Conservation (phyloP, 2,888 invertebrate species). For the Atethmia centrago region DNA sequence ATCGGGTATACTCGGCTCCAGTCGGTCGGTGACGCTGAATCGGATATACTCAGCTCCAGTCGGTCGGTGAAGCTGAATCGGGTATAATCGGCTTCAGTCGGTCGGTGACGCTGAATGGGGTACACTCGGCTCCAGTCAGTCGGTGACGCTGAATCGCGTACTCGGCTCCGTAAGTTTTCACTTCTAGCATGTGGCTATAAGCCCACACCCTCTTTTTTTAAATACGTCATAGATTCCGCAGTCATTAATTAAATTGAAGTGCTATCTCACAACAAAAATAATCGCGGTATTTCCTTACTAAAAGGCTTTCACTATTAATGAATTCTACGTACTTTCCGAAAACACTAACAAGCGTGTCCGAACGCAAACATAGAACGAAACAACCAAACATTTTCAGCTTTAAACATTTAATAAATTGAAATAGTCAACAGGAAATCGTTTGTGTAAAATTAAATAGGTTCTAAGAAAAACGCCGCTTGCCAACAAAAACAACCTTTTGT, state of each 20-base stretch:
- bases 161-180: background rate
- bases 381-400: constrained; percentile 21
- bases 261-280: background rate
- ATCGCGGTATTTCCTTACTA: background rate
- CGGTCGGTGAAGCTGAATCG: background rate
- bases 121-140: background rate
- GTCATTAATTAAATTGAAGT: background rate
- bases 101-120: background rate
- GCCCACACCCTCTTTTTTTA: background rate
- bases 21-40: background rate
- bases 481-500: constrained; percentile 73
- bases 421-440: constrained; percentile 46
- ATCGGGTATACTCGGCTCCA: background rate
- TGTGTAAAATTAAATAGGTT: constrained; percentile 63
- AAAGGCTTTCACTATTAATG: constrained; percentile 17
- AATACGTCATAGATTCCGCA: background rate
- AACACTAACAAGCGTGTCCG: constrained; percentile 16
- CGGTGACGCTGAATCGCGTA: background rate
- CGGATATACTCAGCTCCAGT: background rate
- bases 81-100: background rate
- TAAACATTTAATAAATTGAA: constrained; percentile 55
- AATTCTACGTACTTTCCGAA: constrained; percentile 37
- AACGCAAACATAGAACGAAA: constrained; percentile 27
- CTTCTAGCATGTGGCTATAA: no score
- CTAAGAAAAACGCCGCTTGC: constrained; percentile 62